Percentiles rank a stretch among this genome's conserved stretches.
Conservation (phyloP, 2,113 vertebrate genomes). For the Mionectes macconnelli region DNA sequence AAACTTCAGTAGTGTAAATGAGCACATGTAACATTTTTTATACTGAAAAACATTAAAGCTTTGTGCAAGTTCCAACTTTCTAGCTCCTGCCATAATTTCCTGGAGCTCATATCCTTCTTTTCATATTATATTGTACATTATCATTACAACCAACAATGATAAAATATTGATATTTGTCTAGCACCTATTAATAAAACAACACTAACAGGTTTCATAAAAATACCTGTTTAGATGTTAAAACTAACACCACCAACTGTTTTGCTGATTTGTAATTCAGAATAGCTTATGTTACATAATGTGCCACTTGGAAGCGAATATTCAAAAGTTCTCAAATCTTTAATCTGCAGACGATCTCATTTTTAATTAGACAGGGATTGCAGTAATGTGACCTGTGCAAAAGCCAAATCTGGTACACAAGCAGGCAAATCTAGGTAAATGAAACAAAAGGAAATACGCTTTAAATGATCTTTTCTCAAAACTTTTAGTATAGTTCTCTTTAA, state of each 20-base stretch:
- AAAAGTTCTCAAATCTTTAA: slow-evolving; percentile 57
- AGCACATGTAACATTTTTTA: neutral
- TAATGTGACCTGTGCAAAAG: slow-evolving; percentile 71
- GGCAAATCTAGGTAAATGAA: slow-evolving; percentile 52
- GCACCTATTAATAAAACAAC: neutral
- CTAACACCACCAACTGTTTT: neutral
- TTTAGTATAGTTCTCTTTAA: slow-evolving; percentile 22
- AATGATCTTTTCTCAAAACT: neutral
- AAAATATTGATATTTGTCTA: neutral
- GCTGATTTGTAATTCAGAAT: neutral
- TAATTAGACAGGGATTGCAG: slow-evolving; percentile 78
- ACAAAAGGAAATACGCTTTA: slow-evolving; percentile 66
- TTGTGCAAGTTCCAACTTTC: neutral
- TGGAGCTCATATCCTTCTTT: neutral
- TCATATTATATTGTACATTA: neutral
- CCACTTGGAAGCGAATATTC: slow-evolving; percentile 62
- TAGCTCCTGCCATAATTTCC: neutral
- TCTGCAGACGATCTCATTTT: slow-evolving; percentile 75
- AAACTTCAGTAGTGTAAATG: neutral
- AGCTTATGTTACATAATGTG: slow-evolving; percentile 16
- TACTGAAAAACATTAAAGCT: neutral
- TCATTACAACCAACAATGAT: neutral
- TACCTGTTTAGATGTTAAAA: neutral
- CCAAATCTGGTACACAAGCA: slow-evolving; percentile 64
- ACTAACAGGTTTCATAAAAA: neutral